Percentiles rank a stretch among this genome's conserved stretches.
phyloP scores from a whole-genome alignment of 2,113 vertebrate species.

The Vombatus ursinus region DNA sequence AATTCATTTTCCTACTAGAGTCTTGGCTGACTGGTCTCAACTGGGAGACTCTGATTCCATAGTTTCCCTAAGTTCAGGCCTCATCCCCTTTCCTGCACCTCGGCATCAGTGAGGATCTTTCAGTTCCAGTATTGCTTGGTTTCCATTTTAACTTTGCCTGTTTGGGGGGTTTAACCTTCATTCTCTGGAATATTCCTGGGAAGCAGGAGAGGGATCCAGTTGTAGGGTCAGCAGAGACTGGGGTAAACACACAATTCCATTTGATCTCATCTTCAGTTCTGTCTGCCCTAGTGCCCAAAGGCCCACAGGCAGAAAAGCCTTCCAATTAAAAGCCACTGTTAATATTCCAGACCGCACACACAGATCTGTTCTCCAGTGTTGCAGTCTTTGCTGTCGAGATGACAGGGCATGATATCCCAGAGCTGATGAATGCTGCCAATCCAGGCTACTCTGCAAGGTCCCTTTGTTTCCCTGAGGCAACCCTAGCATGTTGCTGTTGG shows the following conservation, averaged over 20 bases:
- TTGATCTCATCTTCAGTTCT: conserved; percentile 67
- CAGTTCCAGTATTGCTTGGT: background rate
- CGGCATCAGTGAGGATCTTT: background rate
- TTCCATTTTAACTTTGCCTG: background rate
- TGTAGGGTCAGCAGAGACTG: conserved; percentile 41
- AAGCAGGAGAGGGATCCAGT: conserved; percentile 30
- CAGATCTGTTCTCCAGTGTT: conserved; percentile 39
- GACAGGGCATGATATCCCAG: conserved; percentile 12
- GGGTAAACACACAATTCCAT: conserved; percentile 33
- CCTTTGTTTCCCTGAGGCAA: conserved; percentile 52
- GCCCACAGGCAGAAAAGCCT: conserved; percentile 61
- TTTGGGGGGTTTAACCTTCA: background rate
- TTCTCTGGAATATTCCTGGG: conserved; percentile 29
- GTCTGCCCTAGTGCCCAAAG: conserved; percentile 50
- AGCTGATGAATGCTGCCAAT: conserved; percentile 37
- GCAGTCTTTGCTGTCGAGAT: conserved; percentile 53
- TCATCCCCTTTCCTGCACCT: background rate
- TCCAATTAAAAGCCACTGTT: conserved; percentile 66
- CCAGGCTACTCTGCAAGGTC: conserved; percentile 47
- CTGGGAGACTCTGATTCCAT: background rate
- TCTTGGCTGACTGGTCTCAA: background rate
- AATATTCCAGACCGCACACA: conserved; percentile 65
- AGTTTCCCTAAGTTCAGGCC: background rate
- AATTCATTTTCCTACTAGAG: background rate
- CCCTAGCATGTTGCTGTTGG: conserved; percentile 47